Base-by-base conservation (phyloP, 2,888 invertebrate genomes). In the Philopedon plagiatum region DNA sequence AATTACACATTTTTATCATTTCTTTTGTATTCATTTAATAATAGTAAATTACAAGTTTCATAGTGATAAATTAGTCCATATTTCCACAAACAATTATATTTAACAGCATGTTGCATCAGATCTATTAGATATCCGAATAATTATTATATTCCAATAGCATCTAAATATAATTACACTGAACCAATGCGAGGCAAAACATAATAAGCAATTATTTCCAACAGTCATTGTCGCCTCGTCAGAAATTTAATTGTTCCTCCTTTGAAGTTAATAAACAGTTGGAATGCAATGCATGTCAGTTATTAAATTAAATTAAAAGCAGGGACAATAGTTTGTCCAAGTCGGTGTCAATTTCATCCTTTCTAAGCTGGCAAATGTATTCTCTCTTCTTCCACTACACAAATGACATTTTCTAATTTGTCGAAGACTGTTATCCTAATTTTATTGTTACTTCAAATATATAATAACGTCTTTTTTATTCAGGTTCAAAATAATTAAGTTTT, bases 261-360 rank as follows among this genome's bases (percentile, higher is more conserved):
- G 49, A 67, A 60, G 34, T 67, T 71, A 71, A 71, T 71, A 67
- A 71, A 66, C 62, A 49, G 26, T 37, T 44, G 58, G 54, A 71
- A 66, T 62, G 66, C 60, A 66, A 61, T 71, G 49, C 62, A 51
- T 39, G 65, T 57, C 62, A 34, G 71, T 71, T 71, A 71, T 64
- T 71, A 54, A 71, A 71, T 51, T 65, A 65, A 64, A 41, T 54
- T 61, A 65, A 65, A 65, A n/a, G 26, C 21, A 13, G 21, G 51
- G 34, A 51, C 23, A 37, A 49, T 61, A 61, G 56, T 57, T 34
- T 15, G 56, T 57, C 56, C 56, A 57, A 37, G 56, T 57, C 19
- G 37, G 37, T 57, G 34, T 57, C 56, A 57, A 57, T 57, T 57
- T 19, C 56, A 57, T 34, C 56, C 56, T 57, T 57, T 37, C 34